Evolutionary conservation across 2,113 vertebrate species (phyloP).

Genomic region (Perca flavescens): DNA sequence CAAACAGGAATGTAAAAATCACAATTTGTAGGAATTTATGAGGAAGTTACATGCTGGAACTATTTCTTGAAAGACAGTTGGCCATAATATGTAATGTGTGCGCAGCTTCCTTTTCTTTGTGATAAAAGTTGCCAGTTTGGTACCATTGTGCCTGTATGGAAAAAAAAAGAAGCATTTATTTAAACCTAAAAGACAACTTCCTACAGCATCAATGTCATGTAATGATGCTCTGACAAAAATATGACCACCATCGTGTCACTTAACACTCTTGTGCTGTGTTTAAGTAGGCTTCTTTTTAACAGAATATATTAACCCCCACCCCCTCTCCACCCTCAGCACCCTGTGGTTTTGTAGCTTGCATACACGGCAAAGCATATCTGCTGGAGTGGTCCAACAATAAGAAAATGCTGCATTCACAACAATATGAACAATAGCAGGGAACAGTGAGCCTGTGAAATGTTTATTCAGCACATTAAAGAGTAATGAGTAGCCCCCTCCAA

Average conservation of each 20-base stretch:
- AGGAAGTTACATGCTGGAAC: not conserved
- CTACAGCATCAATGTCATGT: not conserved
- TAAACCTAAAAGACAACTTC: not conserved
- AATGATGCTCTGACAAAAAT: not conserved
- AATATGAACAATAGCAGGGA: slow-evolving; percentile 82
- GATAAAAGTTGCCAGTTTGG: not conserved
- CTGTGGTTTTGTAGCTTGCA: slow-evolving; percentile 50
- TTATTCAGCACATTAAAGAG: slow-evolving; percentile 86
- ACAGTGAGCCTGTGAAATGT: slow-evolving; percentile 77
- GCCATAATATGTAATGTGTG: no score
- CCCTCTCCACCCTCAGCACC: slow-evolving; percentile 26
- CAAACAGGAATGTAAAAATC: not conserved
- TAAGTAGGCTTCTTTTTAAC: not conserved
- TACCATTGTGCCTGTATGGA: not conserved
- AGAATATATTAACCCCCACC: slow-evolving; percentile 41
- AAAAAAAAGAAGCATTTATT: not conserved
- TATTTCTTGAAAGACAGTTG: not conserved
- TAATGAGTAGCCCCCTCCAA: slow-evolving; percentile 80
- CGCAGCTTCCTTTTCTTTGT: not conserved
- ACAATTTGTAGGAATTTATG: not conserved
- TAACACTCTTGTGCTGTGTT: slow-evolving; percentile 10
- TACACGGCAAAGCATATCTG: slow-evolving; percentile 65
- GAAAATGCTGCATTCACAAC: slow-evolving; percentile 84
- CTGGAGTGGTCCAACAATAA: slow-evolving; percentile 68
- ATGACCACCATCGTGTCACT: not conserved